These are phyloP conservation scores for Opisthocomus hoazin DNA, from an alignment of 2,113 vertebrate species.

Conservation along the genomic window DNA sequence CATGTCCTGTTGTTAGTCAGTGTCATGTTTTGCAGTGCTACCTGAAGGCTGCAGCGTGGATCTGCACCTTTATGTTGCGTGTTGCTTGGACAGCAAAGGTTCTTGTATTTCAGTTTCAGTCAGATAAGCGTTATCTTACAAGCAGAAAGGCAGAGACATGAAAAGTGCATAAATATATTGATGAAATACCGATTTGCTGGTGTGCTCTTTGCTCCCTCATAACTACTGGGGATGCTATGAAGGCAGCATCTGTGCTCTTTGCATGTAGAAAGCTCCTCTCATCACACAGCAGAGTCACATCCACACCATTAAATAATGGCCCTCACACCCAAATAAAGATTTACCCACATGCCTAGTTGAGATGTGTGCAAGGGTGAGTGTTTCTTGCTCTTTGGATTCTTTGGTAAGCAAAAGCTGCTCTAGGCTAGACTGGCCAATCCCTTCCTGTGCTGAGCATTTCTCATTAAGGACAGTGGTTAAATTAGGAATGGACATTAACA, in stretches of 20 bases:
- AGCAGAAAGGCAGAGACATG: not conserved
- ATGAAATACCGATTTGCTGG: not conserved
- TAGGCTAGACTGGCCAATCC: not conserved
- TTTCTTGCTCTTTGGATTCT: not conserved
- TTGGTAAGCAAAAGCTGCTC: not conserved
- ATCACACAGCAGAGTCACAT: not conserved
- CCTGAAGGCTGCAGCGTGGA: not conserved
- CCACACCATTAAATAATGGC: not conserved
- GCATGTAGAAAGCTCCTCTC: not conserved
- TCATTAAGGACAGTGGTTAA: not conserved
- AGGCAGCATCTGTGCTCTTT: not conserved
- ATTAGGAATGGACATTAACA: not conserved
- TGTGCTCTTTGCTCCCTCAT: not conserved
- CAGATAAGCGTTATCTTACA: not conserved
- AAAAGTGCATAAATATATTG: not conserved
- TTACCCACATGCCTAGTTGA: not conserved
- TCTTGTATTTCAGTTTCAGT: not conserved
- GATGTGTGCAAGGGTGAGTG: not conserved
- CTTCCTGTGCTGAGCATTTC: not conserved
- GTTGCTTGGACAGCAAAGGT: not conserved
- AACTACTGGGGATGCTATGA: not conserved
- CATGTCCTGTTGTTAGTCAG: not conserved
- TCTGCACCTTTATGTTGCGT: not conserved
- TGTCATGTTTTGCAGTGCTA: not conserved
- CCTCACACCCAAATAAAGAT: not conserved